Base-by-base conservation (phyloP, 2,113 vertebrate genomes). In the Motacilla alba region DNA sequence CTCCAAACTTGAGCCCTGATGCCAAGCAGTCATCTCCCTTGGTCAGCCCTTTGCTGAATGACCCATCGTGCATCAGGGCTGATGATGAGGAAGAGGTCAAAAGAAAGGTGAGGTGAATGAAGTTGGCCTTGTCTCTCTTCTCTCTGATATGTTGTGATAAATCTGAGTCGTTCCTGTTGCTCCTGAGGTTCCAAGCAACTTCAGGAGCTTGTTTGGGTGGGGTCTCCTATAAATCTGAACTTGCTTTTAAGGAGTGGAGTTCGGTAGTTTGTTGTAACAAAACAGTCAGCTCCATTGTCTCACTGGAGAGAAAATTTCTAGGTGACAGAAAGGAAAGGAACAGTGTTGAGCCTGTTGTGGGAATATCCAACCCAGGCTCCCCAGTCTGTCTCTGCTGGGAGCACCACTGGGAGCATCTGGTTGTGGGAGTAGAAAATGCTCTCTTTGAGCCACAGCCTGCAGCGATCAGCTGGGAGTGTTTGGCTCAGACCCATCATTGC, bases 1-100 rank as follows among this genome's bases (percentile, higher is more conserved):
- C 98, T 87, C 98, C 98, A 86, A 98, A 98, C 89, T 96, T 99
- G 94, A 99, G 99, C 92, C 98, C 98, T 3, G 98, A 99, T 76
- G 98, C 98, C 77, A 99, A 98, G 49, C 99, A 98, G 62, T 98
- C 99, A 16, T 99, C 99, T 26, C 99, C 99, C 3, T 96, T 99
- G 96, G 98, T 99, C 97, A 99, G 99, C 95, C 99, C 99, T 8
- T 97, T 99, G 97, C 98, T 99, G 94, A 99, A 99, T 15, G 99
- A 99, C 66, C 98, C 98, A 4, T 96, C 98, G 1, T 98, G 98
- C 66, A 88, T 99, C 13, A 98, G 99, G 96, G 99, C 98, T 0
- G 99, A 99, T 6, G 99, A 99, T 4, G 99, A 99, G 78, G 99
- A 99, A 7, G 99, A 99, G 27, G 98, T 98, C 92, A 98, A 99